Percentiles rank a stretch among this genome's conserved stretches.
Conservation (phyloP, 1,140 invertebrate species). For the Heliconius congener region DNA sequence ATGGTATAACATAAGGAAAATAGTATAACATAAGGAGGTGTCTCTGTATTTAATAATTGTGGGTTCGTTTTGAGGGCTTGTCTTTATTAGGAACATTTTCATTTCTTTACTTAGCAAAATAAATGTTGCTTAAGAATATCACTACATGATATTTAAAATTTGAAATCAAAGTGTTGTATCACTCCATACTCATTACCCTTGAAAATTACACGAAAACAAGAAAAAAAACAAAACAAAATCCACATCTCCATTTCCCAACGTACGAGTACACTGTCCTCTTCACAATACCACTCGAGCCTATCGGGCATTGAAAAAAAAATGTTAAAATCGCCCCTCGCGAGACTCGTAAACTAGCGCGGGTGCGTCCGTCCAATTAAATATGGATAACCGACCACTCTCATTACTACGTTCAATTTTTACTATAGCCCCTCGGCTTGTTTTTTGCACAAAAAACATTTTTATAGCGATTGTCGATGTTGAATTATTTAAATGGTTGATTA, state of each 20-base stretch:
- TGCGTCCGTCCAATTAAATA: constrained; percentile 74
- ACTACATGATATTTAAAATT: no score
- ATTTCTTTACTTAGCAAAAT: no score
- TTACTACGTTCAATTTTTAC: constrained; percentile 62
- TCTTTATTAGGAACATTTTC: no score
- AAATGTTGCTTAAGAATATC: no score
- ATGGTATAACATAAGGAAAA: no score
- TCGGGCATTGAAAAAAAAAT: constrained; percentile 75
- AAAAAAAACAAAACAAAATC: neutral
- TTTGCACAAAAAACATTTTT: constrained; percentile 40
- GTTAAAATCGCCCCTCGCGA: constrained; percentile 69
- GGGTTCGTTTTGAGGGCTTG: no score
- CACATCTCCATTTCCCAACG: constrained; percentile 47
- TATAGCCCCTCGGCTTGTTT: constrained; percentile 51
- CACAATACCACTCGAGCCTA: constrained; percentile 73
- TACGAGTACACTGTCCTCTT: constrained; percentile 59
- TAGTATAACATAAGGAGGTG: no score
- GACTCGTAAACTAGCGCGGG: constrained; percentile 66
- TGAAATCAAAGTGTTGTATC: no score
- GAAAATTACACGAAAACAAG: no score
- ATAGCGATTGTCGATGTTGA: constrained; percentile 54
- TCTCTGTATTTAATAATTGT: no score
- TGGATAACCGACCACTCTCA: constrained; percentile 72
- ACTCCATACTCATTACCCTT: no score
- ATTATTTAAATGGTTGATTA: constrained; percentile 47